Percentiles rank a stretch among this genome's conserved stretches.
phyloP scores from a whole-genome alignment of 2,888 invertebrate genomes.

The Drosophila macrospina region DNA sequence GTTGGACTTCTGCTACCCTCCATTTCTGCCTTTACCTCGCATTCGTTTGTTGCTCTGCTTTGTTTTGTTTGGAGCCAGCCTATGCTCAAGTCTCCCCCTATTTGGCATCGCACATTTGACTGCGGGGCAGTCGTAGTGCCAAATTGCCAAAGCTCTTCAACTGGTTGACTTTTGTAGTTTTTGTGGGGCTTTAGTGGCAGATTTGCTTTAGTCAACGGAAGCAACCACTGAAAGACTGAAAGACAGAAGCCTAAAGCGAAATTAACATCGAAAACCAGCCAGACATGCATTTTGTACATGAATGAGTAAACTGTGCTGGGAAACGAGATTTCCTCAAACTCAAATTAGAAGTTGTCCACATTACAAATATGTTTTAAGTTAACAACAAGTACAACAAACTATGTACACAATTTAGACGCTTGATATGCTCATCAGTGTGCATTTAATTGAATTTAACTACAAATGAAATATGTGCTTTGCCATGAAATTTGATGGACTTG shows the following conservation, averaged over 20 bases:
- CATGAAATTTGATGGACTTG: not conserved
- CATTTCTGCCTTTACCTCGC: not conserved
- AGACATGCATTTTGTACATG: not conserved
- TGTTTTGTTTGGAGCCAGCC: constrained; percentile 18
- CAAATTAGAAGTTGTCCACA: not conserved
- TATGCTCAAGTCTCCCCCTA: constrained; percentile 16
- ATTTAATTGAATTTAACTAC: not conserved
- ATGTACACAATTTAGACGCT: no score
- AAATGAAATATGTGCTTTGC: not conserved
- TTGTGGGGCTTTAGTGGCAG: constrained; percentile 33
- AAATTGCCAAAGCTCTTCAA: constrained; percentile 53
- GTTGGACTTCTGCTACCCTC: constrained; percentile 17
- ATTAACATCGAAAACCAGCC: not conserved
- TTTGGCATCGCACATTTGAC: constrained; percentile 5
- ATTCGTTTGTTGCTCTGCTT: constrained; percentile 6
- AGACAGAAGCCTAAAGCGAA: not conserved
- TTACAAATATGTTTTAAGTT: not conserved
- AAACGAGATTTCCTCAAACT: not conserved
- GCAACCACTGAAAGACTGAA: constrained; percentile 1
- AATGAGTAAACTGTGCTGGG: not conserved
- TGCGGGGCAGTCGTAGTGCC: constrained; percentile 8
- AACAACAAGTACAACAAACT: not conserved
- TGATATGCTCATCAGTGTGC: not conserved
- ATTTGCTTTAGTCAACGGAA: constrained; percentile 31
- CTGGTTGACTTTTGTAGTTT: constrained; percentile 49